A percentile compares a stretch with the other conserved stretches of the same genome.
Evolutionary conservation across 2,113 vertebrate species (phyloP).

Genomic region (Mesembrinibis cayennensis): DNA sequence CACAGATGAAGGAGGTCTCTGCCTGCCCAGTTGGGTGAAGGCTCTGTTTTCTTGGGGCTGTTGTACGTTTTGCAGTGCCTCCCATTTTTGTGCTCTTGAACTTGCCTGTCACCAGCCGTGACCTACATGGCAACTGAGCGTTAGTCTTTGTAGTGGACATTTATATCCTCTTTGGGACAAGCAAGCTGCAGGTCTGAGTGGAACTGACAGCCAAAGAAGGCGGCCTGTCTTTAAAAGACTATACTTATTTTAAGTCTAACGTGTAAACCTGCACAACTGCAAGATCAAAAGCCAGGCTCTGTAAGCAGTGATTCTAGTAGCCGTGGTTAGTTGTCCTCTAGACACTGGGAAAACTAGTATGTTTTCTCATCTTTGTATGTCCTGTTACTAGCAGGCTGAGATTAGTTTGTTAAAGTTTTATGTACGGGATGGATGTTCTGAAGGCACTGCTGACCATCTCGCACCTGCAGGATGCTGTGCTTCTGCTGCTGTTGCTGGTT

Average conservation of each 20-base stretch:
- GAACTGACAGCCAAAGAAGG: not conserved
- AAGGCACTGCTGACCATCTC: not conserved
- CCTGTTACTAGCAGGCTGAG: not conserved
- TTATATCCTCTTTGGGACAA: not conserved
- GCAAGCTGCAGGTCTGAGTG: not conserved
- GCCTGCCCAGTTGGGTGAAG: not conserved
- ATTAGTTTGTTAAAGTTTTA: not conserved
- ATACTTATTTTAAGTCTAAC: not conserved
- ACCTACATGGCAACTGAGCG: accelerated
- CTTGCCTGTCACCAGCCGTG: not conserved
- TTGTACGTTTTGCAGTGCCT: accelerated
- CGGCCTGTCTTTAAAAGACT: not conserved
- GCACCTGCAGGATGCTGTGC: not conserved
- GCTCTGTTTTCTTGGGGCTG: not conserved
- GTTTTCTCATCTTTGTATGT: not conserved
- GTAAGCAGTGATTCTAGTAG: not conserved
- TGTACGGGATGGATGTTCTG: not conserved
- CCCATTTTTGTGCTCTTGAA: accelerated
- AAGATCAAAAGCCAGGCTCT: not conserved
- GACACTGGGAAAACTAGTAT: too few species aligned
- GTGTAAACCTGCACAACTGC: not conserved
- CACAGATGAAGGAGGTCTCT: not conserved
- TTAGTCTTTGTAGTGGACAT: accelerated
- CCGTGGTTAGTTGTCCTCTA: not conserved
- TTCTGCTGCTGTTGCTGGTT: not conserved